Base-by-base conservation (phyloP, 2,797 vertebrate genomes). In the Vipera ursinii region DNA sequence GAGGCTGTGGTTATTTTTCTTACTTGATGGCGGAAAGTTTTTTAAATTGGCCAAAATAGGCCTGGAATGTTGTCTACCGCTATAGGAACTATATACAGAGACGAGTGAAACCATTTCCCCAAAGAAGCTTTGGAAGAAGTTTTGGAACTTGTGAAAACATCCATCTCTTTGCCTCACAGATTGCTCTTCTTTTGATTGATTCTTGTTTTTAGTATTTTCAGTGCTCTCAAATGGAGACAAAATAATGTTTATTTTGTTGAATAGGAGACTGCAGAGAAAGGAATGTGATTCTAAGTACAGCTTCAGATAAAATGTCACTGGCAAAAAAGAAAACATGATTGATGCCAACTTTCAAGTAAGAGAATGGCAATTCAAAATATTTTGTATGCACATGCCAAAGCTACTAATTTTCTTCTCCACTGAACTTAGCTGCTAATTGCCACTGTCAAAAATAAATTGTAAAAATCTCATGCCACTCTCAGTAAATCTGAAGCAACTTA, bases 221-320 rank as follows among this genome's bases (percentile, higher is more conserved):
- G 57, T 85, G 17, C 13, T 48, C 51, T 88, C 86, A 32, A 87
- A 90, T 82, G 59, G 38, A 57, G 0, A 4, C 55, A 57, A 95
- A 82, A 28, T 51, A 48, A 89, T 92, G 59, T 93, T 93, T 89
- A 89, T 94, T 89, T 82, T 94, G 91, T 53, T 93, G 32, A 88
- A 57, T 0, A 88, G 86, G 59, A 60, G 10, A 73, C 26, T 63
- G 8, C 17, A 69, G 32, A 88, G 63, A 88, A 91, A 86, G 87
- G 92, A 82, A 90, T 91, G 78, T 82, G 17, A 86, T 87, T 91
- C 57, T 86, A 53, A 32, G 10, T 56, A 61, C 44, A 63, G 82
- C 93, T 91, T 91, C 44, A 94, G 91, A 86, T 51, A 91, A 92
- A 94, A 94, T 95, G 93, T 88, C 91, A 93, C 65, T 88, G 44